phyloP scores from a whole-genome alignment of 2,888 invertebrate species.

The Drosophila nr. medialis region DNA sequence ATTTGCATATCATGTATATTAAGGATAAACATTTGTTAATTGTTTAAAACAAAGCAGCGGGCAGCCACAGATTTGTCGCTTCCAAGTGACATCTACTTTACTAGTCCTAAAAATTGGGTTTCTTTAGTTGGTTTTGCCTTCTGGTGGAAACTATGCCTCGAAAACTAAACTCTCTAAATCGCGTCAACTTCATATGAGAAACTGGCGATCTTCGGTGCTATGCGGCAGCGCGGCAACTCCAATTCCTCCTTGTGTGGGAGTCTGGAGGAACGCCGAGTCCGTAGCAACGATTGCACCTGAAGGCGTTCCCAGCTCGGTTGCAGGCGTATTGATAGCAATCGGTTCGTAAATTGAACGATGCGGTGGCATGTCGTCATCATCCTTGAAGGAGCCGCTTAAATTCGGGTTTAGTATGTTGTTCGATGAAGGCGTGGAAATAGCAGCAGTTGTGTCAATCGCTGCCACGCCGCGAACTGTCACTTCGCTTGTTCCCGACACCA shows the following conservation, averaged over 20 bases:
- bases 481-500: conserved; percentile 57
- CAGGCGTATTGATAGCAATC: conserved; percentile 64
- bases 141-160: conserved; percentile 33
- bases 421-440: conserved; percentile 73
- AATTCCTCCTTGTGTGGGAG: conserved; percentile 83
- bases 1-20: conserved; percentile 47
- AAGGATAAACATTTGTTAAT: conserved; percentile 75
- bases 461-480: conserved; percentile 21
- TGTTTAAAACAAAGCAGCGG: conserved; percentile 76
- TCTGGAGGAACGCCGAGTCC: conserved; percentile 82
- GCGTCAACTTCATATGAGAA: conserved; percentile 65
- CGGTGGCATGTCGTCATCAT: conserved; percentile 79
- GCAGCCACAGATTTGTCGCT: conserved; percentile 56
- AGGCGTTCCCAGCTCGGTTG: conserved; percentile 42
- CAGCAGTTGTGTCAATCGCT: conserved; percentile 36
- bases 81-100: conserved; percentile 40
- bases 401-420: conserved; percentile 85
- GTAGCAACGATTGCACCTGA: conserved; percentile 29
- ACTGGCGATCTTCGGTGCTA: conserved; percentile 57
- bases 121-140: conserved; percentile 24
- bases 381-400: conserved; percentile 84
- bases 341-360: conserved; percentile 83
- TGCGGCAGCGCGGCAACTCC: conserved; percentile 84
- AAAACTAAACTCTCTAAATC: conserved; percentile 45
- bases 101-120: conserved; percentile 25